phyloP scores from a whole-genome alignment of 2,797 vertebrate genomes.

The Rousettus madagascariensis region DNA sequence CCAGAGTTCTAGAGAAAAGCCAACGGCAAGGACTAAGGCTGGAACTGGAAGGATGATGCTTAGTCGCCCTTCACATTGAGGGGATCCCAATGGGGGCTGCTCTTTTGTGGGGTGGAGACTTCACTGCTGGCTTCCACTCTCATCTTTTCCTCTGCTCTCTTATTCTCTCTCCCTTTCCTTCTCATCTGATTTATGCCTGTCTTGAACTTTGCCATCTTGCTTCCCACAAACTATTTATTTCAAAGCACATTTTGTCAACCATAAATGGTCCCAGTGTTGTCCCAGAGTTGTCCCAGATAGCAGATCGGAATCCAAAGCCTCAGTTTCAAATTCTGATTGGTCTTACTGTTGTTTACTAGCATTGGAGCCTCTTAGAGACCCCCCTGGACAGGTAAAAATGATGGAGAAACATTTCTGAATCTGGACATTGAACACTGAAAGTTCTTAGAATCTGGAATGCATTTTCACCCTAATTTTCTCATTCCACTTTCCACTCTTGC shows the following conservation, averaged over 20 bases:
- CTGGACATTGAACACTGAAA: fast-evolving
- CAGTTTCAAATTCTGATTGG: neutral
- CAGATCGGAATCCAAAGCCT: neutral
- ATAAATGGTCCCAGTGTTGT: neutral
- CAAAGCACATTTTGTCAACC: neutral
- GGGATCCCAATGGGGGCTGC: neutral
- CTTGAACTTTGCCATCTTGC: neutral
- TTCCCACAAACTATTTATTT: neutral
- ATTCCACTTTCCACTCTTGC: neutral
- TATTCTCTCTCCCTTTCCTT: neutral
- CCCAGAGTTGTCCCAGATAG: neutral
- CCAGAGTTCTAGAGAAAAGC: neutral
- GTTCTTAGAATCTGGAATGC: neutral
- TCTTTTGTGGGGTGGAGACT: neutral
- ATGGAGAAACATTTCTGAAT: neutral
- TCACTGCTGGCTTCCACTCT: fast-evolving
- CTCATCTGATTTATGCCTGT: neutral
- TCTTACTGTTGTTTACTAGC: neutral
- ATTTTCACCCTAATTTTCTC: neutral
- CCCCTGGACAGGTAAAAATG: neutral
- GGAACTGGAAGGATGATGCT: neutral
- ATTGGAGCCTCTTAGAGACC: neutral
- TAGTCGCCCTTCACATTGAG: no score
- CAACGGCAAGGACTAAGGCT: neutral
- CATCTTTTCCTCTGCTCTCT: neutral